phyloP scores from a whole-genome alignment of 2,888 invertebrate species.

The Smittia aterrima region DNA sequence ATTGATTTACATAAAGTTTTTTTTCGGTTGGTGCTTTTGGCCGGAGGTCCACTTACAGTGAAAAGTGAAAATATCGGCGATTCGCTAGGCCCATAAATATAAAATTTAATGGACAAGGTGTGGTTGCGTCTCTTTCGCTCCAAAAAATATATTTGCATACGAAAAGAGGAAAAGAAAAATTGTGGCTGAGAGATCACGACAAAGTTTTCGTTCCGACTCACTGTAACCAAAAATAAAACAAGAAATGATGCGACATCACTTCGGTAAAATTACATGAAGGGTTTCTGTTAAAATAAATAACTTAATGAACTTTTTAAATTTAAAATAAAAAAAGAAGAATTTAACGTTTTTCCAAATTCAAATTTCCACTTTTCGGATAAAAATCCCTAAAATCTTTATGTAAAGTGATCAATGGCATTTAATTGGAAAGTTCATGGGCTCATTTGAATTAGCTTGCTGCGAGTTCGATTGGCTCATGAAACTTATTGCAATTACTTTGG shows the following conservation, averaged over 20 bases:
- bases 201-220: background rate
- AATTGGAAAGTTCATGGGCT: conserved; percentile 39
- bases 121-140: conserved; percentile 13
- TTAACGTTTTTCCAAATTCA: too few species aligned
- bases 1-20: conserved; percentile 32
- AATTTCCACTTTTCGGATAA: too few species aligned
- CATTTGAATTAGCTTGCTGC: conserved; percentile 5
- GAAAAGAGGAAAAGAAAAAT: background rate
- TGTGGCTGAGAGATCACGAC: background rate
- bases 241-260: too few species aligned
- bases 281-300: too few species aligned
- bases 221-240: background rate
- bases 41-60: background rate
- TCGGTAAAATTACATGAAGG: too few species aligned
- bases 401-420: conserved; percentile 25
- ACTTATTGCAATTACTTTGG: conserved; percentile 9
- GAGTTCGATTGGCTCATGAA: conserved; percentile 24
- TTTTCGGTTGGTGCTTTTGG: background rate
- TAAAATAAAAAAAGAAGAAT: too few species aligned
- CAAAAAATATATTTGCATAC: background rate
- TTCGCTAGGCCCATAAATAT: conserved; percentile 30
- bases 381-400: too few species aligned
- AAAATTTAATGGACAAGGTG: conserved; percentile 31
- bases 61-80: conserved; percentile 30
- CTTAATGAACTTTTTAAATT: too few species aligned